Base-by-base conservation (phyloP, 2,797 vertebrate genomes). In the Champsocephalus esox region DNA sequence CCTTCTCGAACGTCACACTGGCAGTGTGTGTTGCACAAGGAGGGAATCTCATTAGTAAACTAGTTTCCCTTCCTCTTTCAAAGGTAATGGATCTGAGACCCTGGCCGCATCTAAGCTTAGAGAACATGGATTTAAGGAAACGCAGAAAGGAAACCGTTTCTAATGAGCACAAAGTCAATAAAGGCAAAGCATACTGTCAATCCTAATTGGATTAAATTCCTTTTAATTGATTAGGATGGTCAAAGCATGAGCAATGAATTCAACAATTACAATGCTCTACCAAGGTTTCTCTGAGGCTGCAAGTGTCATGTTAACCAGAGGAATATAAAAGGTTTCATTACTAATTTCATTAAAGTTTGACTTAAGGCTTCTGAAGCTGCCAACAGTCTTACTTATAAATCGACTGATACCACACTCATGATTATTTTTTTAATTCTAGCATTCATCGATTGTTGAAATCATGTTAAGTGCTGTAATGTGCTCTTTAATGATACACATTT, bases 211-310 rank as follows among this genome's bases (percentile, higher is more conserved):
- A 88, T 91, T 87, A 80, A 69, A 73, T 82, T 76, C 70, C 74
- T 88, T 87, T 87, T 89, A 84, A 87, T 90, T 89, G 81, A 91
- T 92, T 77, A 51, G 61, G 66, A 84, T 74, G 66, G 70, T 80
- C 69, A 60, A 68, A 73, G 80, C 66, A 76, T 69, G 66, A 62
- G 71, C 62, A 85, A n/a, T 75, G 73, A 86, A 83, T 66, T 78
- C 14, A 38, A 61, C 38, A 54, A 77, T 48, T 62, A 9, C 21
- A 51, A 68, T 55, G n/a, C 13, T 62, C 44, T 55, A n/a, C 58
- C 0, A 14, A 60, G 69, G 32, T 56, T 80, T 73, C 71, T 61
- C 62, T 69, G 32, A 68, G 41, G 44, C 34, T 63, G 51, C n/a
- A 51, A 51, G 16, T 74, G 17, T 41, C 60, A 63, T 50, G 55